Evolutionary conservation across 2,113 vertebrate genomes (phyloP).

Genomic region (Butorides virescens): DNA sequence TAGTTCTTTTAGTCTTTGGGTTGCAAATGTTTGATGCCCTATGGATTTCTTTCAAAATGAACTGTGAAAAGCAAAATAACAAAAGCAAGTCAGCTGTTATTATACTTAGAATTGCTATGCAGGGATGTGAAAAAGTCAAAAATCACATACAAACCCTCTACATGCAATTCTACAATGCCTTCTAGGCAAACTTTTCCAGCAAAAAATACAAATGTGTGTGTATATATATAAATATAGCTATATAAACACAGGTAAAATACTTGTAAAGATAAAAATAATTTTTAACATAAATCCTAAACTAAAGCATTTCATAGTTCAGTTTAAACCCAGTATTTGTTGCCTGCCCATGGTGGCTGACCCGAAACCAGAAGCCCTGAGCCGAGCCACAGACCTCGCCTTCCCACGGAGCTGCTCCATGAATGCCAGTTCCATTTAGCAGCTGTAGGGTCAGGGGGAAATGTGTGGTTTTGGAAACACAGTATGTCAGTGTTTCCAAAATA

Average conservation of each 20-base stretch:
- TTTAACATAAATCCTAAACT: neutral
- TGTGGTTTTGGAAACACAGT: slow-evolving; percentile 65
- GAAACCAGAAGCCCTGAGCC: neutral
- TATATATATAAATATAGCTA: neutral
- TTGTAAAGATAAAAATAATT: neutral
- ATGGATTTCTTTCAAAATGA: neutral
- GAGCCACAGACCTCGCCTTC: neutral
- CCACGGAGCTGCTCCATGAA: neutral
- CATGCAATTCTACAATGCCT: neutral
- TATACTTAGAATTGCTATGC: neutral
- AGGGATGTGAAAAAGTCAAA: neutral
- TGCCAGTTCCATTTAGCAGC: slow-evolving; percentile 45
- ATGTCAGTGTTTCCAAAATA: slow-evolving; percentile 69
- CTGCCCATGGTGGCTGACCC: neutral
- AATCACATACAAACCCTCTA: neutral
- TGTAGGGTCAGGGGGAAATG: slow-evolving; percentile 52
- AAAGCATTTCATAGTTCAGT: neutral
- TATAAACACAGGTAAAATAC: neutral
- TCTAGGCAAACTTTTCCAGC: neutral
- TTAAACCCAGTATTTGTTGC: neutral
- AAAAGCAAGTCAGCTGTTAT: neutral
- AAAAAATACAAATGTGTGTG: neutral
- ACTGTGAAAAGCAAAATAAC: neutral
- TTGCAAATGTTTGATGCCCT: neutral
- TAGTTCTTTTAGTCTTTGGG: neutral